Conservation (phyloP, 2,113 vertebrate genomes). For the Danionella cerebrum region DNA sequence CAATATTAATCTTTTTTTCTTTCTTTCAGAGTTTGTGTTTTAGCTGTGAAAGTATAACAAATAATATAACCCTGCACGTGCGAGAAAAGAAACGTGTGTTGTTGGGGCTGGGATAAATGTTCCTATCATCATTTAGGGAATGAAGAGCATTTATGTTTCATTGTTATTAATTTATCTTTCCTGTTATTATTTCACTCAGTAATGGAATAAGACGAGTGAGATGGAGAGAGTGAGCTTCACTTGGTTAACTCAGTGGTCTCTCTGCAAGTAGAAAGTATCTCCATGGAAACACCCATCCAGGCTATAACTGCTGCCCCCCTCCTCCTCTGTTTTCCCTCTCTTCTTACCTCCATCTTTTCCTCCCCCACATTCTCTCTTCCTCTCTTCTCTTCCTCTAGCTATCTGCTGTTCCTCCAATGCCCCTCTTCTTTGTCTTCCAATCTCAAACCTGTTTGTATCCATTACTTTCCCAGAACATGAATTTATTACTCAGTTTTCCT, state of each 20-base stretch:
- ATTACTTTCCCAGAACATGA: too few species aligned
- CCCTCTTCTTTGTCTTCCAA: background rate
- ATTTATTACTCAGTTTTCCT: too few species aligned
- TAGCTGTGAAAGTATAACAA: too few species aligned
- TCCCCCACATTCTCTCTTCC: slow-evolving; percentile 4
- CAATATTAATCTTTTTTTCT: too few species aligned
- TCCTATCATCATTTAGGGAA: slow-evolving; percentile 5
- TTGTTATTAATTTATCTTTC: slow-evolving; percentile 6
- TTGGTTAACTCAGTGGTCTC: slow-evolving; percentile 30
- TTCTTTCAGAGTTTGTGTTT: too few species aligned
- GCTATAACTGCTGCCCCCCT: slow-evolving; percentile 19
- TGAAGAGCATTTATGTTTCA: background rate
- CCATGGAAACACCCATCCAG: slow-evolving; percentile 47
- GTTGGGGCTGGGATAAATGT: slow-evolving; percentile 19
- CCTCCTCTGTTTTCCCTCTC: slow-evolving; percentile 27
- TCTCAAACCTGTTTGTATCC: background rate
- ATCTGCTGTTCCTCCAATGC: background rate
- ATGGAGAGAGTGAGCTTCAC: background rate
- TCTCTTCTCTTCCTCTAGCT: background rate
- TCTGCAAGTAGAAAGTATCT: slow-evolving; percentile 39
- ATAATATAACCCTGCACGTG: too few species aligned
- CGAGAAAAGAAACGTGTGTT: background rate
- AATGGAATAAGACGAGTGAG: background rate
- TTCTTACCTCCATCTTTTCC: background rate
- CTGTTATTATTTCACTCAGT: slow-evolving; percentile 5